These are phyloP conservation scores for Dichetophora obliterata DNA, from an alignment of 2,888 invertebrate genomes.

Conservation along the genomic window DNA sequence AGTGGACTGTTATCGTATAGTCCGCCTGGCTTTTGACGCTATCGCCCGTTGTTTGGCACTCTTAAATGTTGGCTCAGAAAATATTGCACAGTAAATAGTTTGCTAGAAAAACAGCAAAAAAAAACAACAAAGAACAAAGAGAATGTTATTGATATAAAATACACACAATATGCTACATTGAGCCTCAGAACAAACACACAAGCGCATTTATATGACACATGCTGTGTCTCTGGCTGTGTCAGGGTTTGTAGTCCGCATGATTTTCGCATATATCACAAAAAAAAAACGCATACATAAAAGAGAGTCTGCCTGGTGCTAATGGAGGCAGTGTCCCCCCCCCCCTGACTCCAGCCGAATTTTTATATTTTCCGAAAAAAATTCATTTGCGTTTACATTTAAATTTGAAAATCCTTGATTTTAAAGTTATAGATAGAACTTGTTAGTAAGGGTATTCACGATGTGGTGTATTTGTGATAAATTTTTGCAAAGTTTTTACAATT, in stretches of 20 bases:
- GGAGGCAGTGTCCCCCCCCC: too few relatives aligned
- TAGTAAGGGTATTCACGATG: too few relatives aligned
- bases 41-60: constrained; percentile 9
- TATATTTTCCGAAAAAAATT: too few relatives aligned
- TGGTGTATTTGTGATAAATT: too few relatives aligned
- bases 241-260: constrained; percentile 33
- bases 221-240: constrained; percentile 44
- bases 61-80: not conserved
- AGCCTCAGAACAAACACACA: constrained; percentile 9
- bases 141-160: not conserved
- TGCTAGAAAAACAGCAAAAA: not conserved
- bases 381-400: too few relatives aligned
- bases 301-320: too few relatives aligned
- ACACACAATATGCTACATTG: constrained; percentile 25
- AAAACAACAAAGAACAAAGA: not conserved
- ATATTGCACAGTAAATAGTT: not conserved
- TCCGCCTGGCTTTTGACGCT: constrained; percentile 10
- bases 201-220: constrained; percentile 40
- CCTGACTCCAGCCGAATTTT: too few relatives aligned
- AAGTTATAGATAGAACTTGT: too few relatives aligned
- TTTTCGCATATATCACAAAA: constrained; percentile 21
- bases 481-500: too few relatives aligned
- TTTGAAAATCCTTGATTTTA: too few relatives aligned
- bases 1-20: not conserved
- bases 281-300: too few relatives aligned